These are phyloP conservation scores for Epinephelus lanceolatus DNA, from an alignment of 2,113 vertebrate genomes.

Conservation along the genomic window DNA sequence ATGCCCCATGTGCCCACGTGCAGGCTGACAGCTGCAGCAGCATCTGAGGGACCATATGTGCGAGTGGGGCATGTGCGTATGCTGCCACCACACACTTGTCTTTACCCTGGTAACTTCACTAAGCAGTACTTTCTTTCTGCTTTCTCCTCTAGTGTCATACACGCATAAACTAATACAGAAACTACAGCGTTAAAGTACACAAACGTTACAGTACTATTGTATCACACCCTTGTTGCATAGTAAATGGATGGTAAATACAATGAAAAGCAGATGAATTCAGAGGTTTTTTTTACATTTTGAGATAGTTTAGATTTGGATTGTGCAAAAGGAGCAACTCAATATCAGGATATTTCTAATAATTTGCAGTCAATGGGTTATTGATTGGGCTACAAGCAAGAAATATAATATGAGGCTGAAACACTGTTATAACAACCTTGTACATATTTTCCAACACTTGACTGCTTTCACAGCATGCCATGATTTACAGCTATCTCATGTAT, in stretches of 20 bases:
- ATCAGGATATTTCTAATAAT: not conserved
- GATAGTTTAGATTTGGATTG: not conserved
- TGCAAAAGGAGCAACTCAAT: not conserved
- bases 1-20: conserved; percentile 25
- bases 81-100: not conserved
- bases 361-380: not conserved
- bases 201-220: not conserved
- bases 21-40: conserved; percentile 50
- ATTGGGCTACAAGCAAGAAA: not conserved
- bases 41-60: conserved; percentile 49
- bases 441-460: not conserved
- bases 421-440: not conserved
- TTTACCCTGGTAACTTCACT: not conserved
- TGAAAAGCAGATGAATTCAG: not conserved
- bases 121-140: not conserved
- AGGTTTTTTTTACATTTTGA: not conserved
- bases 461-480: not conserved
- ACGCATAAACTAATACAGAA: not conserved
- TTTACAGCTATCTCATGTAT: not conserved
- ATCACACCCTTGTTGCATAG: not conserved
- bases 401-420: not conserved
- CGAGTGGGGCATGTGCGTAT: not conserved
- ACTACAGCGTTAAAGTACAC: not conserved
- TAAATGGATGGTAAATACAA: not conserved
- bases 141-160: not conserved